Base-by-base conservation (phyloP, 2,888 invertebrate species). In the Hylaea fasciaria region DNA sequence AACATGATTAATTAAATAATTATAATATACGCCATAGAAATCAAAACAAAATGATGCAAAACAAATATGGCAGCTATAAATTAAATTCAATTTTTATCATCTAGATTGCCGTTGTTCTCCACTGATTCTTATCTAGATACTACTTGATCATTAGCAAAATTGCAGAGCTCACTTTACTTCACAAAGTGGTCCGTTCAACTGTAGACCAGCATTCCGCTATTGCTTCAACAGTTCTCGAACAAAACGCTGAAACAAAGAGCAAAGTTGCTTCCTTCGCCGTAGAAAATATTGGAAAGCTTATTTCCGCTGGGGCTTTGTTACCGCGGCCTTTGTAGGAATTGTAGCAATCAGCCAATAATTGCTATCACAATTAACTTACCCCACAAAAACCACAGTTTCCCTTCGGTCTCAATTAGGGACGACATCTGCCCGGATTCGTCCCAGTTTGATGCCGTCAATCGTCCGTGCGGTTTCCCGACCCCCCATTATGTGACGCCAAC, bases 301-400 rank as follows among this genome's bases (percentile, higher is more conserved):
- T 37, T 59, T 44, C 53, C 39, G 35, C 43, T 29, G 35, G 43
- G 53, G 40, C 48, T 37, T 46, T 54, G 54, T 50, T 45, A 41
- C 54, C 12, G 43, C 45, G n/a, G 54, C 44, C 35, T 46, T 58
- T 53, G 52, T 39, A 52, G 47, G 22, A 60, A 50, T 50, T 39
- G 43, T 28, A 46, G 50, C 53, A 54, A 62, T 51, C 57, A 47
- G 29, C 45, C 45, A 62, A 57, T 51, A 58, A 63, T 57, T 55
- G 58, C 57, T 44, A 58, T 58, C 44, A 58, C 55, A 58, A 58
- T 63, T 58, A 58, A 58, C 51, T 58, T 45, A 43, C 45, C 47
- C 35, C 37, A 55, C 51, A 58, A 58, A 62, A 56, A 52, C 54
- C 55, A 22, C 48, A 56, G 55, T 53, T 41, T 44, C 41, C 52